phyloP scores from a whole-genome alignment of 2,113 vertebrate species.

The Ochotona curzoniae region DNA sequence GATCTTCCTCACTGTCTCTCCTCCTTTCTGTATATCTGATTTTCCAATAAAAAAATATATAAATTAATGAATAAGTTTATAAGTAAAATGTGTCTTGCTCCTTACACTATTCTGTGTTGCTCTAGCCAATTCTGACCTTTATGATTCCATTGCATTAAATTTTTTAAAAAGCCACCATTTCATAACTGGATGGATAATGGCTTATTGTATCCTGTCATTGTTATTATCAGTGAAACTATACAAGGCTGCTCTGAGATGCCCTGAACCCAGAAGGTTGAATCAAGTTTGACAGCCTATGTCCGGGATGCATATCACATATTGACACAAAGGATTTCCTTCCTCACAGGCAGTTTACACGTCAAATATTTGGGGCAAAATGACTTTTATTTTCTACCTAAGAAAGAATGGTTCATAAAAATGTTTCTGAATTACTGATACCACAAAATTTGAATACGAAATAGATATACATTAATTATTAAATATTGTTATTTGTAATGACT shows the following conservation, averaged over 20 bases:
- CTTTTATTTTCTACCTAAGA: slow-evolving; percentile 41
- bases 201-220: slow-evolving; percentile 32
- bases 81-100: slow-evolving; percentile 36
- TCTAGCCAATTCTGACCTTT: neutral
- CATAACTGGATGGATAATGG: slow-evolving; percentile 53
- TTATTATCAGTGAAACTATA: slow-evolving; percentile 52
- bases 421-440: neutral
- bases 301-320: neutral
- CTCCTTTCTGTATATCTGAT: too few relatives aligned
- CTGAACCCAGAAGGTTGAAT: slow-evolving; percentile 51
- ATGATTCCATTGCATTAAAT: slow-evolving; percentile 30
- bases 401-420: slow-evolving; percentile 6
- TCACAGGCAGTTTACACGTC: neutral
- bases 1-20: too few relatives aligned
- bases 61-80: too few relatives aligned
- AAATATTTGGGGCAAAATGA: slow-evolving; percentile 44
- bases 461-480: too few relatives aligned
- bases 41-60: too few relatives aligned
- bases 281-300: slow-evolving; percentile 14
- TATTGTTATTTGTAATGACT: too few relatives aligned
- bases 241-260: slow-evolving; percentile 30
- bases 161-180: slow-evolving; percentile 36
- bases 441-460: neutral
- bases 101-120: too few relatives aligned
- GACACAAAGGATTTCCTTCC: neutral